phyloP scores from a whole-genome alignment of 2,113 vertebrate species.

The Microtus oregoni region DNA sequence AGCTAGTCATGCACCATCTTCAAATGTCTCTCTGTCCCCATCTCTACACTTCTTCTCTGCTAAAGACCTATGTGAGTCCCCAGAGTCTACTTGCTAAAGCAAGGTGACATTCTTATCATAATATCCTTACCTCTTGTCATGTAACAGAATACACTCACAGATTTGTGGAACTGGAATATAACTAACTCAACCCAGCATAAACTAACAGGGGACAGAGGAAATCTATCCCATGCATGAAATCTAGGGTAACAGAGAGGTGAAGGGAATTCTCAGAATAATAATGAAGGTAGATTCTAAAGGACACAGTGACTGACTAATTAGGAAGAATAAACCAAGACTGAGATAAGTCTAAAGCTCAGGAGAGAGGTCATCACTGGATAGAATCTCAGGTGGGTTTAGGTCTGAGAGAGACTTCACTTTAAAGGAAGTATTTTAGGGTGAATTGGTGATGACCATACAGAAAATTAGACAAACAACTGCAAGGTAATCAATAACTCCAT shows the following conservation, averaged over 20 bases:
- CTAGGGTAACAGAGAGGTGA: not conserved
- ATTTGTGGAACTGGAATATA: not conserved
- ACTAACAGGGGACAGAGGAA: not conserved
- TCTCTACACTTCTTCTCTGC: not conserved
- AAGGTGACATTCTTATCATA: not conserved
- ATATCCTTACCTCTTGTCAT: not conserved
- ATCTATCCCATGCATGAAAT: not conserved
- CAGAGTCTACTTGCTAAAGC: not conserved
- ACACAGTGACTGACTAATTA: not conserved
- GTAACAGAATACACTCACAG: not conserved
- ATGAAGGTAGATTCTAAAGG: not conserved
- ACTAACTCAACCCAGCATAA: not conserved
- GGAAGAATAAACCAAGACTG: not conserved
- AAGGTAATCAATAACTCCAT: not conserved
- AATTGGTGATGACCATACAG: conserved; percentile 16
- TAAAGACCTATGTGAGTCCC: not conserved
- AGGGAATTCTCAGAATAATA: not conserved
- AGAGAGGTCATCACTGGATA: not conserved
- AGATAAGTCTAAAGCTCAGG: not conserved
- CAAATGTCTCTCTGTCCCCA: not conserved
- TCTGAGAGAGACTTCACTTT: not conserved
- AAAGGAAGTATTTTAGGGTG: not conserved
- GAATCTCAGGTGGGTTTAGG: not conserved
- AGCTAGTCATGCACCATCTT: not conserved
- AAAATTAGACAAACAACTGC: not conserved